Evolutionary conservation across 1,140 invertebrate genomes (phyloP).

Genomic region (Laupala kohalensis): DNA sequence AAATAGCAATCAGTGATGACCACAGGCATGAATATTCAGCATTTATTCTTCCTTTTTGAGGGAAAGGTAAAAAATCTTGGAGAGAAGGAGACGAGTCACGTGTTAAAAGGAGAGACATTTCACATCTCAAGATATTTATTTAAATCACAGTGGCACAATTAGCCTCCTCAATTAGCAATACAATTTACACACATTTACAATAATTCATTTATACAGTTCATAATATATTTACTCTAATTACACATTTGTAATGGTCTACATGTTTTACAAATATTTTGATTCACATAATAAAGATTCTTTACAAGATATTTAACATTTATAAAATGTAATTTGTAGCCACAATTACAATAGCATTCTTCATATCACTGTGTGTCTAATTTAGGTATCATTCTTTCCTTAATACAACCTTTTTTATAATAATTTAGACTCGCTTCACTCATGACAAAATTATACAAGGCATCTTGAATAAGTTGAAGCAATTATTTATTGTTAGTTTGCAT

Average conservation of each 20-base stretch:
- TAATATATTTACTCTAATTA: background rate
- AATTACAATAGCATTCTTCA: background rate
- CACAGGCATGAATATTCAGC: no score
- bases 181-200: background rate
- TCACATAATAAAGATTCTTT: background rate
- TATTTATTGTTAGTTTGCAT: background rate
- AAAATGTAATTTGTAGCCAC: background rate
- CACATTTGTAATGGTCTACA: background rate
- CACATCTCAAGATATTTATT: background rate
- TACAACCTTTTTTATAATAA: background rate
- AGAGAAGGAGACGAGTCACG: no score
- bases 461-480: background rate
- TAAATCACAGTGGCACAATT: background rate
- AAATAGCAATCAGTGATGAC: no score
- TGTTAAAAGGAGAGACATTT: no score
- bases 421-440: background rate
- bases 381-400: background rate
- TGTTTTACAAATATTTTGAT: background rate
- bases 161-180: background rate
- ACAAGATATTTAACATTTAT: background rate
- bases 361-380: background rate
- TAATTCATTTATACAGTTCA: background rate
- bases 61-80: no score
- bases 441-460: background rate
- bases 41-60: no score